Evolutionary conservation across 2,888 invertebrate genomes (phyloP).

Genomic region (Vanessa cardui): DNA sequence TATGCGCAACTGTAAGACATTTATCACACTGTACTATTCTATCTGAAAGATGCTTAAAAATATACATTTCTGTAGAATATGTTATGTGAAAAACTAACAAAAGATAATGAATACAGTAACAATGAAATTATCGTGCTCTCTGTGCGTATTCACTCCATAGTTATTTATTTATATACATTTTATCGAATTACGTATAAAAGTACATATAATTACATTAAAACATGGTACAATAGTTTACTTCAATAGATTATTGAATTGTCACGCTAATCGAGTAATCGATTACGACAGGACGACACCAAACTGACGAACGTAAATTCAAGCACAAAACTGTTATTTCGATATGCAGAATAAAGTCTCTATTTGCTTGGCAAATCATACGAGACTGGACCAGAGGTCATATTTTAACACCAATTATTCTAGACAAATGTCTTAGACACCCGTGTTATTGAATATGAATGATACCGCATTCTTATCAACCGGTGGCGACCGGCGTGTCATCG

Average conservation of each 20-base stretch:
- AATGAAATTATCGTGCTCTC: constrained; percentile 38
- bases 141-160: constrained; percentile 45
- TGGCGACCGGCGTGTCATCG: constrained; percentile 81
- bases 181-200: constrained; percentile 43
- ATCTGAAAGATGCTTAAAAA: neutral
- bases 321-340: constrained; percentile 64
- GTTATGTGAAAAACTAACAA: neutral
- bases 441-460: constrained; percentile 86
- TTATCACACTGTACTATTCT: neutral
- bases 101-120: constrained; percentile 10
- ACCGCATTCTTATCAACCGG: constrained; percentile 79
- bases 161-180: constrained; percentile 37
- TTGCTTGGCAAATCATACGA: constrained; percentile 29
- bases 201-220: constrained; percentile 32
- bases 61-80: neutral
- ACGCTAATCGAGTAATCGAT: constrained; percentile 46
- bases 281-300: constrained; percentile 69
- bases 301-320: constrained; percentile 60
- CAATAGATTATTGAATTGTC: constrained; percentile 51
- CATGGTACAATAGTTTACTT: constrained; percentile 45
- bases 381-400: constrained; percentile 52
- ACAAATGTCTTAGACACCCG: constrained; percentile 84
- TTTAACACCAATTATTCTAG: constrained; percentile 47
- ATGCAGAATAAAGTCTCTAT: constrained; percentile 58
- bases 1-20: neutral